These are phyloP conservation scores for Oplegnathus fasciatus DNA, from an alignment of 2,113 vertebrate species.

Conservation along the genomic window DNA sequence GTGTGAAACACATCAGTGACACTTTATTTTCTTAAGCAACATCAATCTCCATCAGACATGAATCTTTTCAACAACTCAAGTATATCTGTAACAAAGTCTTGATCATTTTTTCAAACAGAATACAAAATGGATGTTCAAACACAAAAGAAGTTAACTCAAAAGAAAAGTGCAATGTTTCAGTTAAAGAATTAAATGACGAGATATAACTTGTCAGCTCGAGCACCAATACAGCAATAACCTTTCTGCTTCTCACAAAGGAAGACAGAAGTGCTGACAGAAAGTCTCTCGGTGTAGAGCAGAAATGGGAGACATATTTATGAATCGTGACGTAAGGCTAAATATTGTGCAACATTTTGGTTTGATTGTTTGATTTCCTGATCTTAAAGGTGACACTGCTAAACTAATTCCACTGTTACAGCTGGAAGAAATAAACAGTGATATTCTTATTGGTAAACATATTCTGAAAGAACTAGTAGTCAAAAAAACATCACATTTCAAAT, in stretches of 20 bases:
- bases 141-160: constrained; percentile 8
- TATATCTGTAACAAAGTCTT: neutral
- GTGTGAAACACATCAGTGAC: neutral
- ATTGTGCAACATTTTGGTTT: neutral
- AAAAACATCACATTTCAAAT: neutral
- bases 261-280: neutral
- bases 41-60: neutral
- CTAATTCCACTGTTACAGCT: neutral
- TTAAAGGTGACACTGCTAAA: neutral
- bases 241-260: neutral
- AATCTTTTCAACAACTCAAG: neutral
- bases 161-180: neutral
- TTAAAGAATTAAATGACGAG: neutral
- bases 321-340: too few species aligned
- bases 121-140: neutral
- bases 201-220: neutral
- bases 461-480: neutral
- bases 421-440: neutral
- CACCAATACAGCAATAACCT: neutral
- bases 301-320: neutral
- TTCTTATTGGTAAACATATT: neutral
- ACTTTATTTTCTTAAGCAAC: neutral
- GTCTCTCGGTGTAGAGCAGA: neutral
- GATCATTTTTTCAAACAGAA: neutral
- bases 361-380: neutral